A percentile compares a stretch with the other conserved stretches of the same genome.
Conservation (phyloP, 2,113 vertebrate genomes). For the Lepus americanus region DNA sequence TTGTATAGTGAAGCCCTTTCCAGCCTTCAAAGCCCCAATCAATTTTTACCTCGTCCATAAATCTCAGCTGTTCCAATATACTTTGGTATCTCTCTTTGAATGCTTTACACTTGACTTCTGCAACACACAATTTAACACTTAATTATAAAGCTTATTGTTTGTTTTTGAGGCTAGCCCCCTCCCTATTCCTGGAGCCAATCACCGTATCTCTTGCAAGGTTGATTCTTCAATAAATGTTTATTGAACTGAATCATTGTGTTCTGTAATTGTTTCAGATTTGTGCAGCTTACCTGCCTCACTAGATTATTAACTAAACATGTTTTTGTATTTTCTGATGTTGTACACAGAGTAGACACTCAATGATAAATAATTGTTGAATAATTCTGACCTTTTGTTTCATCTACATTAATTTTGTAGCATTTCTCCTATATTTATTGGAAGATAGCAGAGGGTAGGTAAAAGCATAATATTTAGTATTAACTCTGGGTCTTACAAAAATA, state of each 20-base stretch:
- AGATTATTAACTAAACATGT: conserved; percentile 47
- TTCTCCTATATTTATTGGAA: conserved; percentile 43
- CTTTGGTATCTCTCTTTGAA: conserved; percentile 44
- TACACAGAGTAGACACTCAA: not conserved
- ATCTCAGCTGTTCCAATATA: conserved; percentile 51
- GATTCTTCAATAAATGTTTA: conserved; percentile 63
- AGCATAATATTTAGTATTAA: not conserved
- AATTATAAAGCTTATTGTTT: conserved; percentile 74
- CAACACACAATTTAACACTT: conserved; percentile 69
- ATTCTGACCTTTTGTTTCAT: conserved; percentile 55
- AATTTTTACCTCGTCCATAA: conserved; percentile 15
- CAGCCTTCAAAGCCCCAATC: conserved; percentile 59
- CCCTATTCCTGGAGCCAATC: conserved; percentile 48
- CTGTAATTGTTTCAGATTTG: conserved; percentile 63
- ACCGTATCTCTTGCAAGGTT: conserved; percentile 45
- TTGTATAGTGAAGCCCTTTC: not conserved
- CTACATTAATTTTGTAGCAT: conserved; percentile 26
- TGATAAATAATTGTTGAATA: conserved; percentile 20
- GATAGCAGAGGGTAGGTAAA: not conserved
- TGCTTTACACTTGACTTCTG: conserved; percentile 60
- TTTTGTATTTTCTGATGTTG: conserved; percentile 42
- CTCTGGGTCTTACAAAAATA: not conserved
- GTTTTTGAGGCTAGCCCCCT: conserved; percentile 41
- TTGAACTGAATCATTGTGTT: conserved; percentile 66
- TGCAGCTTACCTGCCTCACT: conserved; percentile 54